Percentiles rank a stretch among this genome's conserved stretches.
Conservation (phyloP, 2,797 vertebrate species). For the Apodemus agrarius region DNA sequence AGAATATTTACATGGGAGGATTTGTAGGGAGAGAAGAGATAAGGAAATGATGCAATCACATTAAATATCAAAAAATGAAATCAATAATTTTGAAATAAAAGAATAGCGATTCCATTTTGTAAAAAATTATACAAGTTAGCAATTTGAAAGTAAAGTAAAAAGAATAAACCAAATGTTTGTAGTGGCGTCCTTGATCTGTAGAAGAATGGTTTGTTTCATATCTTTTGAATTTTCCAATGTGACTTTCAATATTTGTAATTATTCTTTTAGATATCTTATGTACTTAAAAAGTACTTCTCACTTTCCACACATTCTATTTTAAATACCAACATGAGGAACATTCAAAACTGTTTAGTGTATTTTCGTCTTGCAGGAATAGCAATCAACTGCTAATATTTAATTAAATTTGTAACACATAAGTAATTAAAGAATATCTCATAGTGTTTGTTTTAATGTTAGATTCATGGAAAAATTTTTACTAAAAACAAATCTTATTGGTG, state of each 20-base stretch:
- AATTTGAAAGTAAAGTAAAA: not conserved
- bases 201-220: not conserved
- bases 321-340: not conserved
- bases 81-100: not conserved
- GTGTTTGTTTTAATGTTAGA: not conserved
- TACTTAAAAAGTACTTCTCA: not conserved
- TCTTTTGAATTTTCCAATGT: not conserved
- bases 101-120: not conserved
- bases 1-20: not conserved
- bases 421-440: not conserved
- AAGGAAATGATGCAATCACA: not conserved
- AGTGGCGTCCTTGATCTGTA: not conserved
- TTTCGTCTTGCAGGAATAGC: not conserved
- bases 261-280: not conserved
- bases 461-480: not conserved
- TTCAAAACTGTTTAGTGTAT: not conserved
- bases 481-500: not conserved
- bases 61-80: not conserved
- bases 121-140: not conserved
- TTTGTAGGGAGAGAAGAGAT: not conserved
- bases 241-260: not conserved
- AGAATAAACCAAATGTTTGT: not conserved
- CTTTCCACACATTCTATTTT: not conserved
- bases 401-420: slow-evolving; percentile 15
- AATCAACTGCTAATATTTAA: not conserved